Base-by-base conservation (phyloP, 2,888 invertebrate genomes). In the Tipula helvola region DNA sequence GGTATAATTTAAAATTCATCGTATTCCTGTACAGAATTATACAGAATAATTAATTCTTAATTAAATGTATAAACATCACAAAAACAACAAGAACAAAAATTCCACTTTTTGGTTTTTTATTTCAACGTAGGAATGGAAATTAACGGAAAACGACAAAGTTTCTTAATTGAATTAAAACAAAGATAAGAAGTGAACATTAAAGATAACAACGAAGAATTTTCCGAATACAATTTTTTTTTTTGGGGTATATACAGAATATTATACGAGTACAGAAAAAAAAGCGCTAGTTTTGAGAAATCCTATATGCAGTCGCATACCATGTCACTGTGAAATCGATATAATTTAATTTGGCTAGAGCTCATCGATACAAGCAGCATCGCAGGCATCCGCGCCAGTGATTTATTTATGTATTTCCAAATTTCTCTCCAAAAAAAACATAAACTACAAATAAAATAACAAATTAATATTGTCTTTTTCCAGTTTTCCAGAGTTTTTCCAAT, bases 1-100 rank as follows among this genome's bases (percentile, higher is more conserved):
- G 71, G 71, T 71, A 71, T 71, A 71, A 71, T 71, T 71, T 71
- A 71, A 28, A 71, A 71, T 71, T 71, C 71, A 28, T 71, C 71
- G 71, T 71, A 71, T 71, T 71, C 71, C 28, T 71, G 28, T 28
- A 28, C 28, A 71, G 12, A 28, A 71, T 28, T 28, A 71, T 71
- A 71, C 71, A 71, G 71, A 71, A 71, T 71, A 71, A 71, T 71
- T 71, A 71, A 71, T 71, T 71, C 71, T 71, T 71, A 71, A 71
- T 71, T 71, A 71, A 71, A 71, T 71, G 71, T 71, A 71, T 71
- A 71, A 71, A 71, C 71, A 71, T 71, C 18, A 71, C 71, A 71
- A 71, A 28, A 71, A 71, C 71, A 71, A 57, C 18, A 28, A 71
- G 1, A 71, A 2, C 8, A 28, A 28, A 28, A 71, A 28, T 71